These are phyloP conservation scores for Brevimyrus niger DNA, from an alignment of 2,113 vertebrate species.

Conservation along the genomic window DNA sequence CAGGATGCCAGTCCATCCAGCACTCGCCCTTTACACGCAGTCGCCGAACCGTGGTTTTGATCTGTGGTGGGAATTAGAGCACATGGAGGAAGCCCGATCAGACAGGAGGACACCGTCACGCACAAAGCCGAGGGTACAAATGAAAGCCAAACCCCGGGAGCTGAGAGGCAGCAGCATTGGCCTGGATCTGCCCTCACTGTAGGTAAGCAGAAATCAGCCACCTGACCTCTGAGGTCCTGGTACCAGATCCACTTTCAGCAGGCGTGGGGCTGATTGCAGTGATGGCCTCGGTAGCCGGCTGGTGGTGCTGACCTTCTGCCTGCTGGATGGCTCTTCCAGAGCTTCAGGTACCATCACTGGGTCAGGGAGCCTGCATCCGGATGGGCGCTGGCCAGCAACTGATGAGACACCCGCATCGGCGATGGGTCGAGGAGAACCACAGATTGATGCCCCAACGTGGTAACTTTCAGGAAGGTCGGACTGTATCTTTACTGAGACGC, in stretches of 20 bases:
- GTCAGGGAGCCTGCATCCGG: not conserved
- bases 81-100: not conserved
- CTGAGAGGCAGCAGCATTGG: not conserved
- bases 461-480: not conserved
- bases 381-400: not conserved
- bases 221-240: not conserved
- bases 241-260: not conserved
- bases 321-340: not conserved
- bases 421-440: not conserved
- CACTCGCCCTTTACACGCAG: not conserved
- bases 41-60: not conserved
- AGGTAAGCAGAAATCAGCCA: not conserved
- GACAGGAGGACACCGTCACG: not conserved
- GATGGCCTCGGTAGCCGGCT: not conserved
- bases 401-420: not conserved
- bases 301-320: not conserved
- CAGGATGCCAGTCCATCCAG: not conserved
- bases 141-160: not conserved
- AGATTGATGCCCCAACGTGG: not conserved
- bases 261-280: not conserved
- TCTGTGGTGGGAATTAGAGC: not conserved
- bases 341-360: not conserved
- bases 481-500: not conserved
- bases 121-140: not conserved
- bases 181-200: not conserved